Evolutionary conservation across 2,797 vertebrate species (phyloP).

Genomic region (Anas bernieri): DNA sequence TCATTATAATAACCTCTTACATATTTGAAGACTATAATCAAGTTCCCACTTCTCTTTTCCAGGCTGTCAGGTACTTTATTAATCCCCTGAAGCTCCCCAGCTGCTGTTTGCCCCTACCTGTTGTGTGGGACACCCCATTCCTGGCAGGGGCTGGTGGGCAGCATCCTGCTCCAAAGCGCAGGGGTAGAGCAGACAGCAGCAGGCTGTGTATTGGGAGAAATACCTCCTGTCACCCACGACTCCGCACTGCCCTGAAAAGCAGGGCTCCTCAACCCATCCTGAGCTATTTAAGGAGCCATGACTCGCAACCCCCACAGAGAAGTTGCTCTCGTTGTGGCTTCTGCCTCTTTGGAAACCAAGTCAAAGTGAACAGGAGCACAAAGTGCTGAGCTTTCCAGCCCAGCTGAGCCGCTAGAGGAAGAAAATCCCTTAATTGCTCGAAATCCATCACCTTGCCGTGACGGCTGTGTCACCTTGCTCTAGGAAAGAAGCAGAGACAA

Average conservation of each 20-base stretch:
- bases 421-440: not conserved
- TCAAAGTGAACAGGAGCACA: not conserved
- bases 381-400: not conserved
- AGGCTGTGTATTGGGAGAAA: not conserved
- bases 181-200: not conserved
- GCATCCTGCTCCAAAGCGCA: not conserved
- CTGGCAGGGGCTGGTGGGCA: not conserved
- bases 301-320: rapidly evolving
- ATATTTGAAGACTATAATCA: not conserved
- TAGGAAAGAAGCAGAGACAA: not conserved
- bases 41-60: not conserved
- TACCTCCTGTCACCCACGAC: rapidly evolving
- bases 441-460: not conserved
- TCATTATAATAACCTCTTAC: not conserved
- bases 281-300: not conserved
- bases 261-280: not conserved
- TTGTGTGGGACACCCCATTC: not conserved
- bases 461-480: not conserved
- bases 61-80: not conserved
- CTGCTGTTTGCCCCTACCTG: not conserved
- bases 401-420: not conserved
- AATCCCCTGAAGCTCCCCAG: not conserved
- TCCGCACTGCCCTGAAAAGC: not conserved
- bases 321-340: not conserved
- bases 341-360: not conserved